Evolutionary conservation across 2,888 invertebrate genomes (phyloP).

Genomic region (Lissocephala sabroskyi): DNA sequence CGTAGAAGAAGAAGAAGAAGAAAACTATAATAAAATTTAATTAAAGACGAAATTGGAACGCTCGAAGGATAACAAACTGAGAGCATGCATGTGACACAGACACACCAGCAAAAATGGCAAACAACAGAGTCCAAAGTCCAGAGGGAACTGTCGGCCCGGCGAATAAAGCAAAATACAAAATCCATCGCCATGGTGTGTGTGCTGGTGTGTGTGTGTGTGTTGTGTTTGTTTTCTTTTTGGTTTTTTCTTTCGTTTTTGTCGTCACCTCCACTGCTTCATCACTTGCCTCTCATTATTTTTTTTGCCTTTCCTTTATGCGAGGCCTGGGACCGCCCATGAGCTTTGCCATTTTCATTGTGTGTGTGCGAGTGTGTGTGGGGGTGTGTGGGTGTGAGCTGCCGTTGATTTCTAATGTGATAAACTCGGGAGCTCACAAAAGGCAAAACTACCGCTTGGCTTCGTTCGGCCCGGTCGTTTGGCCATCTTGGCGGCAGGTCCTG

Average conservation of each 20-base stretch:
- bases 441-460: conserved; percentile 22
- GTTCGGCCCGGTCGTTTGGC: too few relatives aligned
- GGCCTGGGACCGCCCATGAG: conserved; percentile 7
- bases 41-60: conserved; percentile 60
- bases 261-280: conserved; percentile 18
- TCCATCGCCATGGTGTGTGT: background rate
- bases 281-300: conserved; percentile 57
- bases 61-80: conserved; percentile 42
- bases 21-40: conserved; percentile 63
- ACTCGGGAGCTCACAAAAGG: conserved; percentile 43
- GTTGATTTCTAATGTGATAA: conserved; percentile 60
- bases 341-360: conserved; percentile 12
- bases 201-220: conserved; percentile 6
- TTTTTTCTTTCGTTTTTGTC: conserved; percentile 5
- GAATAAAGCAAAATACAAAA: background rate
- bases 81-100: conserved; percentile 45
- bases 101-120: conserved; percentile 11
- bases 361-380: conserved; percentile 17
- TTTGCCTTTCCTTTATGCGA: conserved; percentile 53
- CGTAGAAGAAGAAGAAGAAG: conserved; percentile 10
- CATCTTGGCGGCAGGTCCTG: too few relatives aligned
- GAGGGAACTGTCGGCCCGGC: background rate
- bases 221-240: conserved; percentile 21
- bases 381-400: too few relatives aligned
- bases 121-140: conserved; percentile 2